Percentiles rank a stretch among this genome's conserved stretches.
phyloP scores from a whole-genome alignment of 2,888 invertebrate species.

The Epinotia demarniana region DNA sequence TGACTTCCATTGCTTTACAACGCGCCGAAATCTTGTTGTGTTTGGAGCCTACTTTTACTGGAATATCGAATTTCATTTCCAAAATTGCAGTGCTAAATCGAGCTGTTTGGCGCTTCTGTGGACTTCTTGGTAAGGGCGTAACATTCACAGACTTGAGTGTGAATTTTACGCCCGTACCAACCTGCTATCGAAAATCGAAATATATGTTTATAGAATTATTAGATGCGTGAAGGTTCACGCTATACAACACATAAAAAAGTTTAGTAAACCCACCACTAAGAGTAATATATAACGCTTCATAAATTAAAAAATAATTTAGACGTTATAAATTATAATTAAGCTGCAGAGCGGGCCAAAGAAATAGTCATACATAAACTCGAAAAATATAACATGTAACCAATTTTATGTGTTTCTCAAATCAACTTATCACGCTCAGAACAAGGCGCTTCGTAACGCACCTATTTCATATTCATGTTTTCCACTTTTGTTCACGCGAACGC shows the following conservation, averaged over 20 bases:
- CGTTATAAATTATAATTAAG: too few species aligned
- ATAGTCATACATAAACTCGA: too few species aligned
- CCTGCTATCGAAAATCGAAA: not conserved
- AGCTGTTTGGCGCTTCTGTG: constrained; percentile 15
- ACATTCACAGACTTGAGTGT: not conserved
- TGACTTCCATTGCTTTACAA: constrained; percentile 54
- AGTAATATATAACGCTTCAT: too few species aligned
- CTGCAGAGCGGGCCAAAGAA: too few species aligned
- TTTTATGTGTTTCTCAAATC: not conserved
- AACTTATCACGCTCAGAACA: constrained; percentile 4
- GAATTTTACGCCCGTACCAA: not conserved
- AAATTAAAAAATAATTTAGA: too few species aligned
- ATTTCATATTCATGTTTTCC: constrained; percentile 25
- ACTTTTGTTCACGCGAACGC: constrained; percentile 14
- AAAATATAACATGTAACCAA: not conserved
- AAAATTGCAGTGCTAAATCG: constrained; percentile 35
- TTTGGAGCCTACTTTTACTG: constrained; percentile 48
- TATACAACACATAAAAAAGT: too few species aligned
- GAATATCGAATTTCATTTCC: constrained; percentile 53
- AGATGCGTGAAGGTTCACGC: too few species aligned
- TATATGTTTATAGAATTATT: not conserved
- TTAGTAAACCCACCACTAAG: too few species aligned
- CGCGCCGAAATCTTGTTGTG: constrained; percentile 68
- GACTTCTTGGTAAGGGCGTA: not conserved
- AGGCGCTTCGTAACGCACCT: not conserved